phyloP scores from a whole-genome alignment of 2,888 invertebrate species.

The Orthosia gracilis region DNA sequence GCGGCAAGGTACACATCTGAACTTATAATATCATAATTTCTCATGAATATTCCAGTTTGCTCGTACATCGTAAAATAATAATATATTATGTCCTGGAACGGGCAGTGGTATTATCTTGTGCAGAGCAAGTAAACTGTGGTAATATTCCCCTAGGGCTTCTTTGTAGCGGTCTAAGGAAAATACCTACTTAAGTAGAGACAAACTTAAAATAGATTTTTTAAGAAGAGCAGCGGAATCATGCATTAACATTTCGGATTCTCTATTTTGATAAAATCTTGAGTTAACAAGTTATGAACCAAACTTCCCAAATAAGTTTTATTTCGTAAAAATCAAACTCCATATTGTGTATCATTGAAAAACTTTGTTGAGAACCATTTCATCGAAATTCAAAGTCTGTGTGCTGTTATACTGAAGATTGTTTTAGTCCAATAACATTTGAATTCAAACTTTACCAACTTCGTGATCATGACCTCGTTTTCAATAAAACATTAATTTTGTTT shows the following conservation, averaged over 20 bases:
- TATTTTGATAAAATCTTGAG: constrained; percentile 24
- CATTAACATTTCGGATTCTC: neutral
- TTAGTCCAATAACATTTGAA: constrained; percentile 64
- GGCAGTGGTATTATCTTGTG: constrained; percentile 42
- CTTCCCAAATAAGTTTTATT: constrained; percentile 33
- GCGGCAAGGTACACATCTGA: constrained; percentile 2
- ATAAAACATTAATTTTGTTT: constrained; percentile 56
- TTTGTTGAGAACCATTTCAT: constrained; percentile 20
- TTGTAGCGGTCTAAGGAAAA: constrained; percentile 18
- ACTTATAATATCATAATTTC: constrained; percentile 36
- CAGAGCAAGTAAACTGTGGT: constrained; percentile 19
- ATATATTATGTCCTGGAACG: constrained; percentile 30
- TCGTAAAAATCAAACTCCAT: constrained; percentile 32
- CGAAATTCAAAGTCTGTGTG: constrained; percentile 22
- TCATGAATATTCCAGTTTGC: constrained; percentile 49
- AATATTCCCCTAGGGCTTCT: constrained; percentile 22
- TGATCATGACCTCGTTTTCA: constrained; percentile 47
- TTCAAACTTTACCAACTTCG: constrained; percentile 57
- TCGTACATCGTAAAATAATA: constrained; percentile 45
- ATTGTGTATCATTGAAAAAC: constrained; percentile 43
- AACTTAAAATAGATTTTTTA: neutral
- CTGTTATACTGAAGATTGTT: constrained; percentile 59
- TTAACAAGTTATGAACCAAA: constrained; percentile 17
- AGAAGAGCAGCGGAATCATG: neutral
- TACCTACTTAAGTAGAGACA: neutral